Conservation (phyloP, 1,140 invertebrate genomes). For the Neodiprion pinetum region DNA sequence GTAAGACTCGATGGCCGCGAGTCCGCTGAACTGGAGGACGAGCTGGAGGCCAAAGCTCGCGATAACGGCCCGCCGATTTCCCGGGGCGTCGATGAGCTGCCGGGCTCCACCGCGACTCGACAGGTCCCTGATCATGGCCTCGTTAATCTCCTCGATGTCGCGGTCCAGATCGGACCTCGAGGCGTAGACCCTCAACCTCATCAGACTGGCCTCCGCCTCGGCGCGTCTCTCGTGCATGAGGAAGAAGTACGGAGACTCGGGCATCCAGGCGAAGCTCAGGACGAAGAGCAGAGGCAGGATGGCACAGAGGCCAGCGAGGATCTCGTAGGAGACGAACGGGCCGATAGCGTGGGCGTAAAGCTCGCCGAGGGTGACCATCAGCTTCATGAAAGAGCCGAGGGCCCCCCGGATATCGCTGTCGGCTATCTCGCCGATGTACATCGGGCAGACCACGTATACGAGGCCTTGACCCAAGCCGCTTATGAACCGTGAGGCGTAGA, state of each 20-base stretch:
- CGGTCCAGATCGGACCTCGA: conserved; percentile 41
- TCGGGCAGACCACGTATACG: conserved; percentile 64
- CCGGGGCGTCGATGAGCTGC: conserved; percentile 55
- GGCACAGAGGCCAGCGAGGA: conserved; percentile 59
- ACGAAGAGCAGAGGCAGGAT: conserved; percentile 67
- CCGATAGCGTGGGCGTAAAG: conserved; percentile 65
- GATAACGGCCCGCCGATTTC: conserved; percentile 58
- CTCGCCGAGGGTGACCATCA: conserved; percentile 72
- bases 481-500: conserved; percentile 63
- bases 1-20: conserved; percentile 74
- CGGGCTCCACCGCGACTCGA: conserved; percentile 46
- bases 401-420: conserved; percentile 72
- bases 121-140: conserved; percentile 46
- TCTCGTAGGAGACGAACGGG: conserved; percentile 63
- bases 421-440: conserved; percentile 77
- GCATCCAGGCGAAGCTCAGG: conserved; percentile 72
- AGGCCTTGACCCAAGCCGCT: conserved; percentile 62
- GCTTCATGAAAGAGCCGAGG: conserved; percentile 72
- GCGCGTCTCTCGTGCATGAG: conserved; percentile 46
- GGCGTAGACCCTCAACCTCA: conserved; percentile 51
- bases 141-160: conserved; percentile 53
- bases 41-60: conserved; percentile 67
- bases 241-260: conserved; percentile 70
- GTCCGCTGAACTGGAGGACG: conserved; percentile 69
- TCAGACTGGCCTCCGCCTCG: conserved; percentile 55